phyloP scores from a whole-genome alignment of 2,888 invertebrate genomes.

The Patella pellucida region DNA sequence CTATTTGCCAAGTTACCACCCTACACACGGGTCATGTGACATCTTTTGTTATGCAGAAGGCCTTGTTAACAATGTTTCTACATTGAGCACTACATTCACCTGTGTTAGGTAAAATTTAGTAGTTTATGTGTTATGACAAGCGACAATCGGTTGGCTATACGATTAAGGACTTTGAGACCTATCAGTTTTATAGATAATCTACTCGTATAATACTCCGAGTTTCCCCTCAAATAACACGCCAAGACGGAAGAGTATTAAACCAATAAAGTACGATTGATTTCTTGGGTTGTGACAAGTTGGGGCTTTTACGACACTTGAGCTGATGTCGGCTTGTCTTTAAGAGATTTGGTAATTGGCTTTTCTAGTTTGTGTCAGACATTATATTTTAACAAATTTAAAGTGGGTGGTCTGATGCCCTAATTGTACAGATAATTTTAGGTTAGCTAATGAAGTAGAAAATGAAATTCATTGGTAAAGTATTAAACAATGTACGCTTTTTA shows the following conservation, averaged over 20 bases:
- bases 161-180: no score
- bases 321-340: background rate
- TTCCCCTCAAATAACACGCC: background rate
- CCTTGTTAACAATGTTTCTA: background rate
- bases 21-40: constrained; percentile 2
- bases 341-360: constrained; percentile 9
- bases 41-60: constrained; percentile 7
- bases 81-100: background rate
- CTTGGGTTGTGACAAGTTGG: background rate
- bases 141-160: background rate
- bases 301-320: background rate
- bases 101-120: background rate
- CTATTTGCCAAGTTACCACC: constrained; percentile 9
- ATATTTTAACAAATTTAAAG: background rate
- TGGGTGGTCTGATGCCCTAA: background rate
- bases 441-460: background rate
- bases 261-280: background rate
- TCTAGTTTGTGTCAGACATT: constrained; percentile 7
- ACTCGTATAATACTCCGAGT: background rate
- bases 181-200: background rate
- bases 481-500: background rate
- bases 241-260: background rate
- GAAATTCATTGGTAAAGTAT: background rate
- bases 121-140: background rate
- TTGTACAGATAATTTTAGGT: background rate